Percentiles rank a stretch among this genome's conserved stretches.
Evolutionary conservation across 2,113 vertebrate genomes (phyloP).

Genomic region (Rafetus swinhoei): DNA sequence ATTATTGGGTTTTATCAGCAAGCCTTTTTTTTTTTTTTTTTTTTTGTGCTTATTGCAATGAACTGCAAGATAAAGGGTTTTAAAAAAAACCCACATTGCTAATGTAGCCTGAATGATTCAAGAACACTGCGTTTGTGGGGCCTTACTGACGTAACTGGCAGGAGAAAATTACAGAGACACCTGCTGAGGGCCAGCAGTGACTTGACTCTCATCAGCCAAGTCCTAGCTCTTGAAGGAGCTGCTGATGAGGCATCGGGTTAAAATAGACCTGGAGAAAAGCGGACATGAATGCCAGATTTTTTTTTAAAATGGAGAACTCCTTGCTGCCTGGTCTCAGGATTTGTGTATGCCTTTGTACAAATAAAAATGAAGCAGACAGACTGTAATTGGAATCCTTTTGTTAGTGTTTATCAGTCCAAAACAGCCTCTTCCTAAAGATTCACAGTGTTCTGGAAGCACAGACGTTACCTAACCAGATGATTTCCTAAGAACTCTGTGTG

Average conservation of each 20-base stretch:
- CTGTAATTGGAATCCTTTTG: slow-evolving; percentile 24
- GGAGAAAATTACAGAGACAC: slow-evolving; percentile 58
- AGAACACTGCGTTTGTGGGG: slow-evolving; percentile 54
- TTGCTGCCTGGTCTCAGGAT: slow-evolving; percentile 7
- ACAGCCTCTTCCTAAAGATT: slow-evolving; percentile 12
- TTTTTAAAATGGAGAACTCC: neutral
- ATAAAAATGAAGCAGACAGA: slow-evolving; percentile 36
- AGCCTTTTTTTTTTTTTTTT: neutral
- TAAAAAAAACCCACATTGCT: slow-evolving; percentile 6
- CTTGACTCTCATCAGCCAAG: slow-evolving; percentile 57
- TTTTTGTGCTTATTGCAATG: neutral
- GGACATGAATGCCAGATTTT: slow-evolving; percentile 31
- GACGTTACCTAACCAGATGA: neutral
- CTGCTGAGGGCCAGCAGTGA: slow-evolving; percentile 66
- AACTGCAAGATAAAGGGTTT: slow-evolving; percentile 26
- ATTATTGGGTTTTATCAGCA: slow-evolving; percentile 21
- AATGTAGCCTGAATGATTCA: slow-evolving; percentile 50
- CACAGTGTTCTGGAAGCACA: slow-evolving; percentile 28
- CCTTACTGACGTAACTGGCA: slow-evolving; percentile 52
- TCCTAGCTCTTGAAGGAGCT: slow-evolving; percentile 31
- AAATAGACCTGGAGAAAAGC: slow-evolving; percentile 52
- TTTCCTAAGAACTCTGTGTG: neutral
- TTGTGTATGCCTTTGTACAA: slow-evolving; percentile 43
- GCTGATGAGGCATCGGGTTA: slow-evolving; percentile 45
- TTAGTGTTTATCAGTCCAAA: slow-evolving; percentile 35